Percentiles rank a stretch among this genome's conserved stretches.
Conservation (phyloP, 2,113 vertebrate species). For the Raja brachyura region DNA sequence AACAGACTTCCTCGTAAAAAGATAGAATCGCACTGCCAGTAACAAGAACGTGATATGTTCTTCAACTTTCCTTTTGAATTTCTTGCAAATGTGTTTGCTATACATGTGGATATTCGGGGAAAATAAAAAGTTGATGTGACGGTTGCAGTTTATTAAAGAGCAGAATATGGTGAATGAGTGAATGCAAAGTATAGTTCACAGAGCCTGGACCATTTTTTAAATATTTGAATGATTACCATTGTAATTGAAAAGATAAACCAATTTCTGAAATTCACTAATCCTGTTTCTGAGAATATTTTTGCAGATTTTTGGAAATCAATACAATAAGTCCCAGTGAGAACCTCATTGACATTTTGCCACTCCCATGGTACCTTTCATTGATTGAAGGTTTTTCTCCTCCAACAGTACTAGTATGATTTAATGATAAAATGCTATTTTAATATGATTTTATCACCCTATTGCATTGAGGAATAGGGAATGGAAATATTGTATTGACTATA, state of each 20-base stretch:
- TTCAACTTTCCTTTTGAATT: neutral
- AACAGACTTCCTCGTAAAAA: neutral
- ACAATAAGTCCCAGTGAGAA: neutral
- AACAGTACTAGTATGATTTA: neutral
- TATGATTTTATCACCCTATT: neutral
- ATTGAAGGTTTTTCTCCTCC: neutral
- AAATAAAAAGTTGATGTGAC: neutral
- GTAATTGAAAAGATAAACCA: neutral
- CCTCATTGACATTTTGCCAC: neutral
- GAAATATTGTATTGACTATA: neutral
- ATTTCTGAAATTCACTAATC: neutral
- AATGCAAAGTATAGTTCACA: neutral
- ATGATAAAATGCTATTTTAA: neutral
- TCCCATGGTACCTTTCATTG: neutral
- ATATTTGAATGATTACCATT: slow-evolving; percentile 7
- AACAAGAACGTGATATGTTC: neutral
- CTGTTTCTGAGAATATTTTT: neutral
- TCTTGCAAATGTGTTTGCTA: neutral
- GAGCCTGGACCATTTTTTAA: neutral
- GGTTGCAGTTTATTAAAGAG: neutral
- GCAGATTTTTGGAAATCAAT: neutral
- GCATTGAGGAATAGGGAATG: neutral
- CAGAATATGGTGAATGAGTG: neutral
- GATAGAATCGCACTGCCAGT: neutral
- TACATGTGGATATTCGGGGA: neutral